Evolutionary conservation across 64 coral and sea anemone species (phyloP).

Genomic region (Stichodactyla mertensii): DNA sequence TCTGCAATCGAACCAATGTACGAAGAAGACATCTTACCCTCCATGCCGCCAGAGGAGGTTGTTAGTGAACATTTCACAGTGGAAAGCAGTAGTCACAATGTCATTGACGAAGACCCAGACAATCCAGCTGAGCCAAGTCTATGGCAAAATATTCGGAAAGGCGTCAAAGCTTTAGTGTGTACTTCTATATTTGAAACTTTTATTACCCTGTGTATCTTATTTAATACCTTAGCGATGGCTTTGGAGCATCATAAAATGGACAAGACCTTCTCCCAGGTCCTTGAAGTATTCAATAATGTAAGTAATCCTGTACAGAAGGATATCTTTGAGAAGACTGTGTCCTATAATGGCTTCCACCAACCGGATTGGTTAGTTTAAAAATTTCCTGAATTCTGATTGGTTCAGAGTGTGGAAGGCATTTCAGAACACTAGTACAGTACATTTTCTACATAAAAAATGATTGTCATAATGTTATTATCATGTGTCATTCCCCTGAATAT

Average conservation of each 20-base stretch:
- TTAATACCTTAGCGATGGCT: constrained; percentile 87
- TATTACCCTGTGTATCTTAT: constrained; percentile 79
- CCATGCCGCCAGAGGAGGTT: constrained; percentile 19
- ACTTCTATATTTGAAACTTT: constrained; percentile 70
- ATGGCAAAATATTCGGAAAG: constrained; percentile 31
- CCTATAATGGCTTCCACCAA: too few species aligned
- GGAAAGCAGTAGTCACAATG: constrained; percentile 29
- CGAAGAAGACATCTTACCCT: constrained; percentile 52
- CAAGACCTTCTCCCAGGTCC: constrained; percentile 23
- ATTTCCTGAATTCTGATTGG: too few species aligned
- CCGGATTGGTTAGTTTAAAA: too few species aligned
- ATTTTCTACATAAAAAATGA: too few species aligned
- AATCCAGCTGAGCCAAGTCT: constrained; percentile 8
- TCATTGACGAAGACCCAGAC: constrained; percentile 46
- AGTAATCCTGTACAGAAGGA: neutral
- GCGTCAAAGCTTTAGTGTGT: constrained; percentile 35
- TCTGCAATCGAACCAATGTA: constrained; percentile 64
- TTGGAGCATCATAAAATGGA: constrained; percentile 75
- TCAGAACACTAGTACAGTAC: too few species aligned
- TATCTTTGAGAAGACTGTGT: too few species aligned
- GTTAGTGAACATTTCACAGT: constrained; percentile 30
- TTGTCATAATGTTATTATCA: too few species aligned
- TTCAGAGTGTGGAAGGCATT: too few species aligned
- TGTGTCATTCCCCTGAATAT: too few species aligned
- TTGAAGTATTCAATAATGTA: constrained; percentile 74